Evolutionary conservation across 1,140 invertebrate species (phyloP).

Genomic region (Pygmarrhopalites habei): DNA sequence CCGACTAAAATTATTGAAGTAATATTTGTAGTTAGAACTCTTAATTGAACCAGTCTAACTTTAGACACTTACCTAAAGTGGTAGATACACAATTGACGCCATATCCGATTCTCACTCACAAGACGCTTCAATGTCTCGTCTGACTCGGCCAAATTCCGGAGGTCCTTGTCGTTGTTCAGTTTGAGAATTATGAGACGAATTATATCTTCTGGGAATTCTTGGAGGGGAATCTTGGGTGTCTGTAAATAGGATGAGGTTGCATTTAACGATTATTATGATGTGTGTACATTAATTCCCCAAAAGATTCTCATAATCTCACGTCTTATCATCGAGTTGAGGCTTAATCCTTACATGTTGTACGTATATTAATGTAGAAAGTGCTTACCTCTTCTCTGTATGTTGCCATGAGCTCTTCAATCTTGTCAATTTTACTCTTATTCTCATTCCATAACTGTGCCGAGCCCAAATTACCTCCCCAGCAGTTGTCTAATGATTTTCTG

Average conservation of each 20-base stretch:
- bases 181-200: conserved; percentile 81
- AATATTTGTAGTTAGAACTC: too few relatives aligned
- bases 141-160: conserved; percentile 64
- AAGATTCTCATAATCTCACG: background rate
- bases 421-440: conserved; percentile 71
- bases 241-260: background rate
- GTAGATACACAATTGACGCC: conserved; percentile 82
- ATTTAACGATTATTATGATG: background rate
- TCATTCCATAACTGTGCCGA: conserved; percentile 81
- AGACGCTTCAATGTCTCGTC: conserved; percentile 67
- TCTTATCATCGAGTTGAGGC: background rate
- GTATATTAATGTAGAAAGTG: background rate
- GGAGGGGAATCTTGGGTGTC: conserved; percentile 52
- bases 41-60: too few relatives aligned
- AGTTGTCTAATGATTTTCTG: conserved; percentile 13
- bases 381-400: conserved; percentile 18
- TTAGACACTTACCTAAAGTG: too few relatives aligned
- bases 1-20: too few relatives aligned
- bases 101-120: conserved; percentile 79
- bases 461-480: conserved; percentile 77
- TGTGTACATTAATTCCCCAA: background rate
- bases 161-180: conserved; percentile 83
- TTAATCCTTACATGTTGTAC: background rate
- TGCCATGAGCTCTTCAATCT: conserved; percentile 22
- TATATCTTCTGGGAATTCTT: conserved; percentile 88